Conservation (phyloP, 1,140 invertebrate species). For the Bacillus rossius region DNA sequence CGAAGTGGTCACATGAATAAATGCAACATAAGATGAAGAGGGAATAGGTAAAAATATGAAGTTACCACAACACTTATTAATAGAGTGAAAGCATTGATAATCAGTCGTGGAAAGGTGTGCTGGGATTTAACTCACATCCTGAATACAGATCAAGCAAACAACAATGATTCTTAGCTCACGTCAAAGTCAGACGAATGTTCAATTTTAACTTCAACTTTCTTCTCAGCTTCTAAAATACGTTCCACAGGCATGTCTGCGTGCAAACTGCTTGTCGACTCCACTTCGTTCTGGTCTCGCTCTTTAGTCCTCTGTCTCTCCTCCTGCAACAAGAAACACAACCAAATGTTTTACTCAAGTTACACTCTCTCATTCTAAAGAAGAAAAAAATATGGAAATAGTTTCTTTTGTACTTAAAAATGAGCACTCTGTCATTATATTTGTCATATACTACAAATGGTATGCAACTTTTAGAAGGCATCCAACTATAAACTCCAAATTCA, state of each 20-base stretch:
- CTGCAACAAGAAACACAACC: slow-evolving; percentile 32
- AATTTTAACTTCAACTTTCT: slow-evolving; percentile 61
- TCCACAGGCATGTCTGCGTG: slow-evolving; percentile 77
- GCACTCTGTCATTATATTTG: background rate
- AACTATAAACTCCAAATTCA: too few species aligned
- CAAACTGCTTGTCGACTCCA: slow-evolving; percentile 61
- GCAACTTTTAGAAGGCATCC: too few species aligned
- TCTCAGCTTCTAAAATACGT: slow-evolving; percentile 76
- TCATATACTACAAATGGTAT: too few species aligned
- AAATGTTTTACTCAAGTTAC: background rate
- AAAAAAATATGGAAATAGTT: background rate
- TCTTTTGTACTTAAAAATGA: background rate
- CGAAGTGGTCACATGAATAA: too few species aligned
- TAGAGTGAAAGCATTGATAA: too few species aligned
- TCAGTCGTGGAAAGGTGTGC: too few species aligned
- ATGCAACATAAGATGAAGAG: too few species aligned
- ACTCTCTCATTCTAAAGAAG: background rate
- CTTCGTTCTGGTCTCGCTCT: slow-evolving; percentile 71
- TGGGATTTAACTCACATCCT: too few species aligned
- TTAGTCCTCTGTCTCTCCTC: slow-evolving; percentile 80
- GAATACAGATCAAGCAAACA: background rate
- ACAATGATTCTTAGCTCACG: slow-evolving; percentile 31
- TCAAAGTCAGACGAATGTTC: slow-evolving; percentile 51
- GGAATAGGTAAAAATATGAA: too few species aligned
- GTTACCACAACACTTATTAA: too few species aligned